These are phyloP conservation scores for Amazona finschi DNA, from an alignment of 2,797 vertebrate species.

Conservation along the genomic window DNA sequence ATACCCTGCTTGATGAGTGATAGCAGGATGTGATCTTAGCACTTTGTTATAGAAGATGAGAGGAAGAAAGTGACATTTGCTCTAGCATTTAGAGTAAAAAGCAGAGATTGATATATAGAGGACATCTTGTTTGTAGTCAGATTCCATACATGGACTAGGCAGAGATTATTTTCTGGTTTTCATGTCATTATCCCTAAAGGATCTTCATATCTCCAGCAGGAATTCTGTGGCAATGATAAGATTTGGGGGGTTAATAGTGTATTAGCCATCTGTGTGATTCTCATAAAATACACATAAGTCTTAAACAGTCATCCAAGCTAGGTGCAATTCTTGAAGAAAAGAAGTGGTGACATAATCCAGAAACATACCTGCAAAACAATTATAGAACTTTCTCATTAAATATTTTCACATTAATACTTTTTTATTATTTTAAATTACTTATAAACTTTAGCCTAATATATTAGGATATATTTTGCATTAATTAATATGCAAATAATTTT, in stretches of 20 bases:
- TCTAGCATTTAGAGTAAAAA: not conserved
- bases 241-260: not conserved
- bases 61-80: not conserved
- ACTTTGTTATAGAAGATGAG: not conserved
- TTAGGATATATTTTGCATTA: not conserved
- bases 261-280: not conserved
- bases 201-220: not conserved
- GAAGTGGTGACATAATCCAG: not conserved
- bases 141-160: not conserved
- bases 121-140: not conserved
- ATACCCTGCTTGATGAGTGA: not conserved
- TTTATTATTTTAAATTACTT: not conserved
- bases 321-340: not conserved
- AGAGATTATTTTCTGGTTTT: not conserved
- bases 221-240: not conserved
- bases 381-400: not conserved
- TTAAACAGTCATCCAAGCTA: not conserved
- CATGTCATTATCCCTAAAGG: not conserved
- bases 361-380: not conserved
- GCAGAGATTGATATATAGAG: not conserved
- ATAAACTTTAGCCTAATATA: not conserved
- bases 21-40: not conserved
- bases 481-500: not conserved
- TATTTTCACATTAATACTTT: not conserved
- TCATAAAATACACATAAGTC: not conserved